phyloP scores from a whole-genome alignment of 2,888 invertebrate species.

The Achlya flavicornis region DNA sequence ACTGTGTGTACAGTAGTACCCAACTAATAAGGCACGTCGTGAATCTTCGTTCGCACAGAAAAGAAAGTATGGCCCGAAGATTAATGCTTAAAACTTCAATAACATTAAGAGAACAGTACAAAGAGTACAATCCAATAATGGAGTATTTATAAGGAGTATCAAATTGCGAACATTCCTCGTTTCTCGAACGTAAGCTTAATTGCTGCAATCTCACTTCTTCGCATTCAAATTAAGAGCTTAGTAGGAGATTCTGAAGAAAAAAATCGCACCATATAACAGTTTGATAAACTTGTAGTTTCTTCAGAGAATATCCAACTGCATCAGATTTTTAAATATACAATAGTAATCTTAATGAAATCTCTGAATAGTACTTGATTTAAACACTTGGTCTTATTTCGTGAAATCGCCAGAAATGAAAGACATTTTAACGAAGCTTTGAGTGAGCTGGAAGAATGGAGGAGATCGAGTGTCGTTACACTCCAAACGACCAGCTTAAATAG shows the following conservation, averaged over 20 bases:
- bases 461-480: slow-evolving; percentile 32
- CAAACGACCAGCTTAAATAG: slow-evolving; percentile 30
- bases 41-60: too few relatives aligned
- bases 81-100: too few relatives aligned
- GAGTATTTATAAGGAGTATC: too few relatives aligned
- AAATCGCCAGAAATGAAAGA: not conserved
- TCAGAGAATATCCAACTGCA: not conserved
- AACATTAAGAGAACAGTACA: too few relatives aligned
- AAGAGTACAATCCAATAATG: too few relatives aligned
- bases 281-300: not conserved
- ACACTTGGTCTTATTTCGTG: not conserved
- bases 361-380: not conserved
- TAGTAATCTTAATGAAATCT: slow-evolving; percentile 1
- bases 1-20: too few relatives aligned
- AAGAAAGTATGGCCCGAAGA: too few relatives aligned
- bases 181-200: not conserved
- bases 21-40: too few relatives aligned
- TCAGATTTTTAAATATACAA: not conserved
- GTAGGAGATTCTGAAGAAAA: not conserved
- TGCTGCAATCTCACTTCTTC: not conserved
- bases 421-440: slow-evolving; percentile 1
- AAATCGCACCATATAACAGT: not conserved
- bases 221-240: not conserved
- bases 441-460: slow-evolving; percentile 3
- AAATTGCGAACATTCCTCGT: too few relatives aligned